A percentile compares a stretch with the other conserved stretches of the same genome.
Conservation (phyloP, 2,888 invertebrate genomes). For the Tetranychus truncatus region DNA sequence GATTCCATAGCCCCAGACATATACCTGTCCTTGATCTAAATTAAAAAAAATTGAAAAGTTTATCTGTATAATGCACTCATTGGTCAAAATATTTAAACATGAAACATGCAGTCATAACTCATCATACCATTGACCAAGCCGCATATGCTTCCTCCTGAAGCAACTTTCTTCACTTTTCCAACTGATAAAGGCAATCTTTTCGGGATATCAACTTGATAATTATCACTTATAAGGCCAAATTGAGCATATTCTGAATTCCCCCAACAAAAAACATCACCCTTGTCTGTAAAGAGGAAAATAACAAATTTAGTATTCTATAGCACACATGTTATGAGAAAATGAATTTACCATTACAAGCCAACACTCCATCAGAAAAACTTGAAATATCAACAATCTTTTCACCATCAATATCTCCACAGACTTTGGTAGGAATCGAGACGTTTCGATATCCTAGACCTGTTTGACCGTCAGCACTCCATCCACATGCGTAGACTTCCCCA, state of each 20-base stretch:
- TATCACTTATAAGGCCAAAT: conserved; percentile 40
- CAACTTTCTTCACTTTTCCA: conserved; percentile 59
- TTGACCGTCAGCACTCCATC: conserved; percentile 89
- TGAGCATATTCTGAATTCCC: conserved; percentile 88
- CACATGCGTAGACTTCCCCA: conserved; percentile 68
- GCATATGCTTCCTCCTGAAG: conserved; percentile 70
- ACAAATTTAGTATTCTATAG: background rate
- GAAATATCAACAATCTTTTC: conserved; percentile 64
- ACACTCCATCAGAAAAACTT: conserved; percentile 61
- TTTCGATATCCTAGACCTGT: conserved; percentile 41
- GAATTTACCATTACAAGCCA: conserved; percentile 59
- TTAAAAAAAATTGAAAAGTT: background rate
- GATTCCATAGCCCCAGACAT: conserved; percentile 82
- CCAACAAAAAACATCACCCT: conserved; percentile 87
- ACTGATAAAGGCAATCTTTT: conserved; percentile 39
- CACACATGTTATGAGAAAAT: background rate
- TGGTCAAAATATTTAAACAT: background rate
- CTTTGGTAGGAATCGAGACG: conserved; percentile 35
- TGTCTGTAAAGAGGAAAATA: conserved; percentile 40
- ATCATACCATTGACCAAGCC: conserved; percentile 53
- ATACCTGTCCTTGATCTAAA: conserved; percentile 60
- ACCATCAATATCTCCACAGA: conserved; percentile 55
- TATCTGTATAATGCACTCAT: background rate
- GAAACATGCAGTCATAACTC: background rate
- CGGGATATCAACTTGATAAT: conserved; percentile 32